Base-by-base conservation (phyloP, 2,113 vertebrate species). In the Ancistrus triradiatus region DNA sequence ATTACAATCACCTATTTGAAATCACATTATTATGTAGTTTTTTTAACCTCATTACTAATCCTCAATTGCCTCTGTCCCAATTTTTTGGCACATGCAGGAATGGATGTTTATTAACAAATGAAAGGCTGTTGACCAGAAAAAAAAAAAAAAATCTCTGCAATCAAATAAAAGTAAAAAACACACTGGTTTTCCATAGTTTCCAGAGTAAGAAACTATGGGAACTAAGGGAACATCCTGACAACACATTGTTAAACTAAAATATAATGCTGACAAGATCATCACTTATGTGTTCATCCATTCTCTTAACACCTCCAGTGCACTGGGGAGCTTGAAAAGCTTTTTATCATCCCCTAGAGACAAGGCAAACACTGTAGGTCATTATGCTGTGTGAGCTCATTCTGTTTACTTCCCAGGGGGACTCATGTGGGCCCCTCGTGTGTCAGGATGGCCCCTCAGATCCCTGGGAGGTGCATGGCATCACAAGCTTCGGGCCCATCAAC, bases 391-490 rank as follows among this genome's bases (percentile, higher is more conserved):
- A 43, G 6, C 6, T 44, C 7, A 4, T 46, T 66, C 21, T 27
- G 13, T 38, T 51, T 62, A 11, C 65, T 17, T 22, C 10, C 66
- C 69, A 90, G 87, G 88, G 86, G 19, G 86, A 88, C 70, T 88
- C 88, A 1, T 87, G 86, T 9, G 87, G 88, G 9, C 86, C 88
- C 35, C 70, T 90, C 37, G 88, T 89, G 61, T 90, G 87, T 48
- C 85, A 82, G 62, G 84, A 86, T 18, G 9, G 6, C 1, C 19
- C 61, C 2, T 24, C 21, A 2, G 43, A 19, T 21, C 61, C 77
- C 4, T 89, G 86, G 86, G 84, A 86, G 61, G 72, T 90, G 53
- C 85, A 88, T 18, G 86, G 85, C 19, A 87, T 89, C 58, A 89
- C 86, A 56, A 87, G 87, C 74, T 90, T 90, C n/a, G 86, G 87